A percentile compares a stretch with the other conserved stretches of the same genome.
Evolutionary conservation across 2,113 vertebrate species (phyloP).

Genomic region (Anhinga anhinga): DNA sequence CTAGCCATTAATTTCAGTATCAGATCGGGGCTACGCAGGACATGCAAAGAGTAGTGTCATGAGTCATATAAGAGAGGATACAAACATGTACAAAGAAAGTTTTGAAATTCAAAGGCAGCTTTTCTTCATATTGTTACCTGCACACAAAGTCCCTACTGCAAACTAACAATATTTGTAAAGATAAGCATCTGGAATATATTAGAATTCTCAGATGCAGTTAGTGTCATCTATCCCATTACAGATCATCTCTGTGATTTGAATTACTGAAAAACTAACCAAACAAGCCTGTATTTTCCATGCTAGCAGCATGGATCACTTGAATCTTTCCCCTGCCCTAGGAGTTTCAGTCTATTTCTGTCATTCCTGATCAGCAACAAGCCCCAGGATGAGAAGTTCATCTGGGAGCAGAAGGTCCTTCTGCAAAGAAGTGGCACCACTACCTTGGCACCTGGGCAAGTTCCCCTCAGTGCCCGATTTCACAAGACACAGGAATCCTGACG

Average conservation of each 20-base stretch:
- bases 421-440: not conserved
- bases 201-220: not conserved
- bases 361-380: not conserved
- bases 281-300: not conserved
- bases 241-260: not conserved
- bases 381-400: not conserved
- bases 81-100: too few species aligned
- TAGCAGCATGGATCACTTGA: not conserved
- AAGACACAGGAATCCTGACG: too few species aligned
- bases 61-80: not conserved
- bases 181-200: not conserved
- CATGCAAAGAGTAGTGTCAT: accelerated
- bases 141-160: not conserved
- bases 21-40: not conserved
- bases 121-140: not conserved
- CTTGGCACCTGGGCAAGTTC: not conserved
- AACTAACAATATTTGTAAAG: not conserved
- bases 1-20: not conserved
- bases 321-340: not conserved
- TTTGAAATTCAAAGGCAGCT: not conserved
- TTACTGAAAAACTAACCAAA: not conserved
- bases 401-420: not conserved
- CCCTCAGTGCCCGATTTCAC: not conserved
- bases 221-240: too few species aligned
- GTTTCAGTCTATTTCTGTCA: not conserved